These are phyloP conservation scores for Procavia capensis DNA, from an alignment of 2,113 vertebrate species.

Conservation along the genomic window DNA sequence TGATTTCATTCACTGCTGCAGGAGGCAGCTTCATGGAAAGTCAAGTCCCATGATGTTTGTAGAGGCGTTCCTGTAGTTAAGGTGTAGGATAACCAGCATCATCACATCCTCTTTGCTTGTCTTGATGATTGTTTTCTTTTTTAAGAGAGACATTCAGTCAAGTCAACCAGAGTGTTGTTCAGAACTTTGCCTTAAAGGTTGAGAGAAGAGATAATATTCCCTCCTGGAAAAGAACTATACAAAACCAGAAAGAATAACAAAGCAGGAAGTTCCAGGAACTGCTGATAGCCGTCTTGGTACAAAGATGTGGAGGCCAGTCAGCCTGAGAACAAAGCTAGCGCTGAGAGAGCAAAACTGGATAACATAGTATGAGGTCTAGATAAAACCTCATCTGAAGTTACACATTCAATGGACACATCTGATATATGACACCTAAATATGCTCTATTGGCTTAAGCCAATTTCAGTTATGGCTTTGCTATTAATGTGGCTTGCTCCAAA, in stretches of 20 bases:
- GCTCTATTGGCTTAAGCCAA: not conserved
- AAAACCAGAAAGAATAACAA: not conserved
- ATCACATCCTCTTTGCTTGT: not conserved
- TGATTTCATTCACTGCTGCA: not conserved
- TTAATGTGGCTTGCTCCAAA: not conserved
- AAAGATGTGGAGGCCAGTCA: fast-evolving
- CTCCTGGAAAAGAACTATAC: not conserved
- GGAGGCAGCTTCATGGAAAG: fast-evolving
- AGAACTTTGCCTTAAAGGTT: not conserved
- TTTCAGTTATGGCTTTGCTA: not conserved
- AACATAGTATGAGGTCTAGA: not conserved
- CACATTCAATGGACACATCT: not conserved
- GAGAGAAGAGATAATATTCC: not conserved
- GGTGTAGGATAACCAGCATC: not conserved
- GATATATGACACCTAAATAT: no score
- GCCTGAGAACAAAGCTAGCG: not conserved
- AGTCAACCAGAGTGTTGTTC: not conserved
- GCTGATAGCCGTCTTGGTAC: not conserved
- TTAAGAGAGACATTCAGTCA: not conserved
- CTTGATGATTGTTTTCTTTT: not conserved
- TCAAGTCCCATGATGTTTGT: not conserved
- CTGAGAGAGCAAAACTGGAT: not conserved
- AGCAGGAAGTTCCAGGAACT: not conserved
- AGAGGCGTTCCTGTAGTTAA: not conserved
- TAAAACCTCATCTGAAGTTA: not conserved